Base-by-base conservation (phyloP, 2,888 invertebrate species). In the Xylocampa areola region DNA sequence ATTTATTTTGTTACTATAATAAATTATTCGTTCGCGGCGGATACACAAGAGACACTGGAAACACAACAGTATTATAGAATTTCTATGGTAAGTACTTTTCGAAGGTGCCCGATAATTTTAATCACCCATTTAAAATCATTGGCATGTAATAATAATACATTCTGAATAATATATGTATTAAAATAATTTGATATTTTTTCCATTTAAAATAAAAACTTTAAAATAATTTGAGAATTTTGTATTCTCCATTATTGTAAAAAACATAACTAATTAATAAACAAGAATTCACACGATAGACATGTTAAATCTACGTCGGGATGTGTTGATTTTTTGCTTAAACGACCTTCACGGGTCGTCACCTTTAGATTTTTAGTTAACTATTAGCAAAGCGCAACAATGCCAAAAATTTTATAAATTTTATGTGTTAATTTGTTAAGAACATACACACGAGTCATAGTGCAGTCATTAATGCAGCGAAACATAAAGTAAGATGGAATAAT, bases 71-170 rank as follows among this genome's bases (percentile, higher is more conserved):
- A 57, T 57, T 87, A 85, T 64, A 85, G 82, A 66, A 83, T 90
- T 67, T 89, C 89, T 16, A 88, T 89, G 90, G 90, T 90, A 68
- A 86, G 89, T 81, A 29, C 17, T 6, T 25, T 7, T n/a, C n/a
- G n/a, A n/a, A n/a, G n/a, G n/a, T n/a, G n/a, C n/a, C n/a, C n/a
- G n/a, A n/a, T n/a, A n/a, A n/a, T n/a, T n/a, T n/a, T n/a, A n/a
- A n/a, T n/a, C n/a, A n/a, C n/a, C n/a, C n/a, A n/a, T n/a, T 25
- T 8, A 25, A 8, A 2, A 25, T 25, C 10, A 25, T 25, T 25
- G 10, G 25, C 10, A 8, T 25, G 25, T 25, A 25, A 8, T 2
- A 8, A 25, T 2, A 7, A 2, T 8, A 25, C 8, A 5, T 21
- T 2, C 5, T 21, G 21, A 21, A 5, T 5, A 21, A 21, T 21